phyloP scores from a whole-genome alignment of 2,888 invertebrate species.

The Rhamnusium bicolor region DNA sequence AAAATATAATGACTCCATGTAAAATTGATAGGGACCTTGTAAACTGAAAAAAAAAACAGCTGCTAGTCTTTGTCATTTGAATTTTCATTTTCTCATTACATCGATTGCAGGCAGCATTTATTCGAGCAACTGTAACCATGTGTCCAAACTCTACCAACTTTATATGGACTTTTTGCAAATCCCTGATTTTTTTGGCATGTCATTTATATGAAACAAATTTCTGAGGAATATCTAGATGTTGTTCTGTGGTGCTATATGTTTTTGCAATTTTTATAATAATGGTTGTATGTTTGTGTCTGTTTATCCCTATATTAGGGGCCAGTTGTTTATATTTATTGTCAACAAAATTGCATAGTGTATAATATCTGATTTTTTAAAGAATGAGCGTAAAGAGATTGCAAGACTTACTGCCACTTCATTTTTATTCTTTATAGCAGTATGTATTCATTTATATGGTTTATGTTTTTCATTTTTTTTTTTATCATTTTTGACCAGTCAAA shows the following conservation, averaged over 20 bases:
- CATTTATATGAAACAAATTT: background rate
- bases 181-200: no score
- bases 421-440: background rate
- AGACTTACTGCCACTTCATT: background rate
- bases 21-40: no score
- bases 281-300: conserved; percentile 32
- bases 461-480: no score
- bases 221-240: conserved; percentile 5
- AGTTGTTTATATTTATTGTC: conserved; percentile 15
- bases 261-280: conserved; percentile 23
- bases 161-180: no score
- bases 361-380: background rate
- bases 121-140: no score
- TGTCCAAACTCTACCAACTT: no score
- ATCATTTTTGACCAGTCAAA: no score
- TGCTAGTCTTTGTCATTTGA: no score
- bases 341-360: conserved; percentile 1
- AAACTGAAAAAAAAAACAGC: no score
- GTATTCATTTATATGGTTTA: background rate
- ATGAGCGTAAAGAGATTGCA: conserved; percentile 18
- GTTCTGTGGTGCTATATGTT: conserved; percentile 13
- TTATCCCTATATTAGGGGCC: conserved; percentile 25
- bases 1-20: no score
- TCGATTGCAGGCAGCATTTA: no score
- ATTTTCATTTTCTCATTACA: no score